phyloP scores from a whole-genome alignment of 2,888 invertebrate species.

The Steinernema hermaphroditum region DNA sequence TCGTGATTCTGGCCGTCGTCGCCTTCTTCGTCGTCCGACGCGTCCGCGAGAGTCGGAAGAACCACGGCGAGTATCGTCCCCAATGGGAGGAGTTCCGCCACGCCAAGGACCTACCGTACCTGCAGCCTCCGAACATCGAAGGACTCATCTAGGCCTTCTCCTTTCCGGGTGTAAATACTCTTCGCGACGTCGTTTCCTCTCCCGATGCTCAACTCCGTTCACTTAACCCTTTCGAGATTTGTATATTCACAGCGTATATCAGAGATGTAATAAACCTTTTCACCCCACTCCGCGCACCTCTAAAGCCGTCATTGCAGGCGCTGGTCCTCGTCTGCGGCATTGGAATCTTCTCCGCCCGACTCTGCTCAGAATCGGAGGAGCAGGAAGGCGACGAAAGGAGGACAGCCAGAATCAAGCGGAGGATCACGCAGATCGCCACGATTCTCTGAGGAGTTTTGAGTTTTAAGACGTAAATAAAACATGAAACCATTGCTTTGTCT shows the following conservation, averaged over 20 bases:
- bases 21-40: conserved; percentile 51
- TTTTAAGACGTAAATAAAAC: too few relatives aligned
- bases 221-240: conserved; percentile 24
- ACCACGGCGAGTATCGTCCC: conserved; percentile 63
- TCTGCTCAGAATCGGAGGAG: too few relatives aligned
- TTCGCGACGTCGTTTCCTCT: neutral
- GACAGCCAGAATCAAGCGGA: conserved; percentile 51
- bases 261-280: too few relatives aligned
- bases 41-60: conserved; percentile 54
- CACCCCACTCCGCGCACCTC: too few relatives aligned
- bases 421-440: too few relatives aligned
- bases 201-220: conserved; percentile 23
- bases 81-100: conserved; percentile 62
- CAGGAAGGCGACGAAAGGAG: conserved; percentile 62
- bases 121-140: conserved; percentile 62
- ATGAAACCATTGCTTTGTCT: too few relatives aligned
- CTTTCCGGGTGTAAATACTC: conserved; percentile 21
- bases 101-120: conserved; percentile 61
- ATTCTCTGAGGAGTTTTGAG: too few relatives aligned
- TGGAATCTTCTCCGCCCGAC: conserved; percentile 25
- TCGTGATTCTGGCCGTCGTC: conserved; percentile 42
- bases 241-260: neutral
- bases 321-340: neutral
- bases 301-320: conserved; percentile 3
- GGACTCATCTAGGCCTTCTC: conserved; percentile 49